phyloP scores from a whole-genome alignment of 2,113 vertebrate genomes.

The Elephas maximus region DNA sequence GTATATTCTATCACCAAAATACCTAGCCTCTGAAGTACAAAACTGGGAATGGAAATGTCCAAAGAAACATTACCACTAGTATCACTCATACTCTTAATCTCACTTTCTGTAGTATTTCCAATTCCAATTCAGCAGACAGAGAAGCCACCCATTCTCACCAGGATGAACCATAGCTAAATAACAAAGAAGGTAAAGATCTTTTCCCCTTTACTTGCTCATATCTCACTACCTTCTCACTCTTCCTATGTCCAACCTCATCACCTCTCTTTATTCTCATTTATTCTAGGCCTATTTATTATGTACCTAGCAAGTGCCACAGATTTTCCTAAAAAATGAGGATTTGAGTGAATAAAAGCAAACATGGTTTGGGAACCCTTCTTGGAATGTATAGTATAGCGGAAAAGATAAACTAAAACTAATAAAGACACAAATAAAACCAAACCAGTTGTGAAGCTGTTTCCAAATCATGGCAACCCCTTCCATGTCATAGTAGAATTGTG shows the following conservation, averaged over 20 bases:
- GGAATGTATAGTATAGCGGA: not conserved
- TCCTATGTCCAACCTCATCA: not conserved
- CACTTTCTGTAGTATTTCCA: not conserved
- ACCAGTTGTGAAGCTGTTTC: not conserved
- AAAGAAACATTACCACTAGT: not conserved
- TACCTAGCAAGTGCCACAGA: not conserved
- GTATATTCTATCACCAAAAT: not conserved
- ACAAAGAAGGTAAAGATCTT: not conserved
- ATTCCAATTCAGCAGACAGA: not conserved
- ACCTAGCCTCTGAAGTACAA: not conserved
- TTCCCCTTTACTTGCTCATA: not conserved
- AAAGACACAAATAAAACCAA: not conserved
- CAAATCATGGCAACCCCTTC: not conserved
- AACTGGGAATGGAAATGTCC: not conserved
- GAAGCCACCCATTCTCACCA: not conserved
- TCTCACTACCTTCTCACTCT: not conserved
- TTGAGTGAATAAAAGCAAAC: not conserved
- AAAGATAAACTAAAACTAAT: slow-evolving; percentile 7
- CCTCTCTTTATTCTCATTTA: slow-evolving; percentile 5
- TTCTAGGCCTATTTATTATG: not conserved
- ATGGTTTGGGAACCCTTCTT: not conserved
- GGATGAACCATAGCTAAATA: not conserved
- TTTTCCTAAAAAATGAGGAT: slow-evolving; percentile 1
- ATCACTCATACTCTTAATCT: not conserved
- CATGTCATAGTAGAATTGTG: not conserved